Evolutionary conservation across 2,113 vertebrate species (phyloP).

Genomic region (Pelecanus crispus): DNA sequence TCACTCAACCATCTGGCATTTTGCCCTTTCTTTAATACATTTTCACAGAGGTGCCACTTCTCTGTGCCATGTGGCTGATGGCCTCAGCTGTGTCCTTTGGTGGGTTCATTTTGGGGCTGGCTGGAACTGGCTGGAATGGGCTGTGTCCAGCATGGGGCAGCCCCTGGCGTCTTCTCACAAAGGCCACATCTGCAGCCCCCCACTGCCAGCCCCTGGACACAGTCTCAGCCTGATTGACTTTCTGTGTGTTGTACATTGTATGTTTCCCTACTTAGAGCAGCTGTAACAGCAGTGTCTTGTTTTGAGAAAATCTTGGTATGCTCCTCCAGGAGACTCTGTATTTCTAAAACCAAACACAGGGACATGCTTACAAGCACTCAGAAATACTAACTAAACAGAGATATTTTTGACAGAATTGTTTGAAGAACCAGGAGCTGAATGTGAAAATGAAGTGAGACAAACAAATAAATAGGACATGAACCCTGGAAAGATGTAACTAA

Average conservation of each 20-base stretch:
- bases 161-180: neutral
- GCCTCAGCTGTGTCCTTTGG: neutral
- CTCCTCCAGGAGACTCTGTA: neutral
- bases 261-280: neutral
- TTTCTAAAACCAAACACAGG: neutral
- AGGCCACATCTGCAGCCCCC: neutral
- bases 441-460: neutral
- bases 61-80: neutral
- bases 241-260: neutral
- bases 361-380: neutral
- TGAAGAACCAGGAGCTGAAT: neutral
- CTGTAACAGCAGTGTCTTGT: neutral
- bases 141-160: neutral
- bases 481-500: neutral
- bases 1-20: neutral
- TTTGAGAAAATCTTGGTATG: neutral
- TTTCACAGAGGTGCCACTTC: neutral
- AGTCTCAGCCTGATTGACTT: neutral
- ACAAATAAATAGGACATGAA: neutral
- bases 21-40: neutral
- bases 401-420: neutral
- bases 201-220: neutral
- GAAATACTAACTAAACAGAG: neutral
- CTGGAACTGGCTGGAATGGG: neutral
- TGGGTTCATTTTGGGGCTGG: neutral